These are phyloP conservation scores for Gallinago media DNA, from an alignment of 2,113 vertebrate genomes.

Conservation along the genomic window DNA sequence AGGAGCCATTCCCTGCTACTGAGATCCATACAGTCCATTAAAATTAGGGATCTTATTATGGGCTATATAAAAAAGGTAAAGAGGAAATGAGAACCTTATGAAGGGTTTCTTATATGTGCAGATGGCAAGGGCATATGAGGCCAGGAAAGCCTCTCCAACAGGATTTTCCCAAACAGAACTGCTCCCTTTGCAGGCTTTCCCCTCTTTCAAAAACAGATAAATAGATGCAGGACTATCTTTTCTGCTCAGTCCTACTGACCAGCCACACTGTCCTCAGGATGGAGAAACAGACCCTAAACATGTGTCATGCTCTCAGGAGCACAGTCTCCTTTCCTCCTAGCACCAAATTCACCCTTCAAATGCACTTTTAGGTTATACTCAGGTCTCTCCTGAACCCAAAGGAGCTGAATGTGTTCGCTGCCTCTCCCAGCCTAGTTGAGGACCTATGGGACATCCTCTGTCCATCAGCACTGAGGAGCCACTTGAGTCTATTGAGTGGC, in stretches of 20 bases:
- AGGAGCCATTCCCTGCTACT: slow-evolving; percentile 10
- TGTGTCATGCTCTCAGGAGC: background rate
- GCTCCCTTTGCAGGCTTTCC: background rate
- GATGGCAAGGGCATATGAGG: slow-evolving; percentile 55
- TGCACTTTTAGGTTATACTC: background rate
- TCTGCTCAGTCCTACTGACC: background rate
- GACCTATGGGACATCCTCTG: background rate
- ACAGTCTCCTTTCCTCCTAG: background rate
- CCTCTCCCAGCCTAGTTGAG: background rate
- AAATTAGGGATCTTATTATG: slow-evolving; percentile 67
- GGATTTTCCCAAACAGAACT: background rate
- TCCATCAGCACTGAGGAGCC: background rate
- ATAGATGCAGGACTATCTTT: background rate
- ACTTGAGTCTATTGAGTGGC: background rate
- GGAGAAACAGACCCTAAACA: background rate
- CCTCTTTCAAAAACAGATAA: background rate
- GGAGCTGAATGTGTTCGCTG: background rate
- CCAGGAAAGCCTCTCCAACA: background rate
- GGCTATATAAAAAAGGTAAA: slow-evolving; percentile 61
- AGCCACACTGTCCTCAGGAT: background rate
- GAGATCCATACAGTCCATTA: slow-evolving; percentile 50
- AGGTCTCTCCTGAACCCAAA: background rate
- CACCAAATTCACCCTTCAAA: background rate
- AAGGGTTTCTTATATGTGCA: slow-evolving; percentile 39
- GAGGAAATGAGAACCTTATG: slow-evolving; percentile 71